Evolutionary conservation across 1,140 invertebrate genomes (phyloP).

Genomic region (Popillia japonica): DNA sequence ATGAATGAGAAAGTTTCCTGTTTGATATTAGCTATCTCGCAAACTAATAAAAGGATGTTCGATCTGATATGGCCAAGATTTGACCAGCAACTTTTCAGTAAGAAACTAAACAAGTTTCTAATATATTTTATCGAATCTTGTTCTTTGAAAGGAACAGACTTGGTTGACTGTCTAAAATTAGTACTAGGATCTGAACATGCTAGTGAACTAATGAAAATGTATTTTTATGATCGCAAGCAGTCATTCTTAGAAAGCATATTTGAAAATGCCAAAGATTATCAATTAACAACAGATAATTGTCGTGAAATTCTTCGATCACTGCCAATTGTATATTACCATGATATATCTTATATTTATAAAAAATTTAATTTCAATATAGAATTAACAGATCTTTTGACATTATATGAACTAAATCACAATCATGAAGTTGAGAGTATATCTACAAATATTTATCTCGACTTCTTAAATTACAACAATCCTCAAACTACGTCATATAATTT

Average conservation of each 20-base stretch:
- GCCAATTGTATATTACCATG: not conserved
- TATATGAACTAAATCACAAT: not conserved
- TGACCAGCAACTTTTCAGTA: not conserved
- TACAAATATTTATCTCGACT: not conserved
- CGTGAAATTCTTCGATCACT: not conserved
- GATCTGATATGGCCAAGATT: conserved; percentile 6
- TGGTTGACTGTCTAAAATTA: conserved; percentile 7
- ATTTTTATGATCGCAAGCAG: not conserved
- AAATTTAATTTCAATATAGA: conserved; percentile 16
- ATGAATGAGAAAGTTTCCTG: not conserved
- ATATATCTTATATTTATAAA: conserved; percentile 1
- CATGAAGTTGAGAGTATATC: not conserved
- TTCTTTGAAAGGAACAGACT: not conserved
- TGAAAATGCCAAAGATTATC: not conserved
- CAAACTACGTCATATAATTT: not conserved
- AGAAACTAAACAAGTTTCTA: not conserved
- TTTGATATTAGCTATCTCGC: not conserved
- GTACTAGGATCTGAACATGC: not conserved
- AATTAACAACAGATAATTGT: conserved; percentile 1
- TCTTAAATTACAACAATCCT: not conserved
- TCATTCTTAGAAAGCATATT: not conserved
- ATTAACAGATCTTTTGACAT: not conserved
- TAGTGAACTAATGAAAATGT: not conserved
- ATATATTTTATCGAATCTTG: not conserved
- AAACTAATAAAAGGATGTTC: not conserved